Percentiles rank a stretch among this genome's conserved stretches.
phyloP scores from a whole-genome alignment of 2,113 vertebrate genomes.

The Penelope pileata region DNA sequence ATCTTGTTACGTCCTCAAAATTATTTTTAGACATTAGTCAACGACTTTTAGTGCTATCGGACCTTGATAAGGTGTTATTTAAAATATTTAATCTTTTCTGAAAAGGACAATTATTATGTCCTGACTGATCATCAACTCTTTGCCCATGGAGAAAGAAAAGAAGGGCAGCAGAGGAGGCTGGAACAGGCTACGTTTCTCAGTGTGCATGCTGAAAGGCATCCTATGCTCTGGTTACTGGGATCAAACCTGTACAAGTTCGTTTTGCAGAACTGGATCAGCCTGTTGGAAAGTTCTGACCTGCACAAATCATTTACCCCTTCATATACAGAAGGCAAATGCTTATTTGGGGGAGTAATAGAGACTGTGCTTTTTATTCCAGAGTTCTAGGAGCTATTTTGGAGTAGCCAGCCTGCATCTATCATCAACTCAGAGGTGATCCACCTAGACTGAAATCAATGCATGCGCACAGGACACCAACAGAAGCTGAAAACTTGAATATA shows the following conservation, averaged over 20 bases:
- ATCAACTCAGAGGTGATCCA: neutral
- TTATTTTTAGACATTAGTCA: neutral
- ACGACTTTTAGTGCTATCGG: neutral
- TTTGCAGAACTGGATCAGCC: neutral
- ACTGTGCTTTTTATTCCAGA: neutral
- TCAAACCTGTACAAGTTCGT: neutral
- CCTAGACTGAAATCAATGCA: neutral
- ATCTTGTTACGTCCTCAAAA: neutral
- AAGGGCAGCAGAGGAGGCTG: neutral
- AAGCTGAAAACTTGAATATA: neutral
- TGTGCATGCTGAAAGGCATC: neutral
- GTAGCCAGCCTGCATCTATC: neutral
- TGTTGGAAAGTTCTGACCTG: neutral
- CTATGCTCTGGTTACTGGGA: neutral
- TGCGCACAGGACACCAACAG: neutral
- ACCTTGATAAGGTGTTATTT: too few relatives aligned
- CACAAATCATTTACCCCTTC: neutral
- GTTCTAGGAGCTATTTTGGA: neutral
- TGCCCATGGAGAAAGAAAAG: neutral
- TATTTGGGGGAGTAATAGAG: accelerated
- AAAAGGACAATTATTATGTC: neutral
- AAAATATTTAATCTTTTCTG: neutral
- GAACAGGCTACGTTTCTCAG: neutral
- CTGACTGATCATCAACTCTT: neutral
- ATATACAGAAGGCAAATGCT: neutral